Evolutionary conservation across 1,140 invertebrate species (phyloP), one percentile per base, ranked within the genome.

Genomic region (Mizuhopecten yessoensis): DNA sequence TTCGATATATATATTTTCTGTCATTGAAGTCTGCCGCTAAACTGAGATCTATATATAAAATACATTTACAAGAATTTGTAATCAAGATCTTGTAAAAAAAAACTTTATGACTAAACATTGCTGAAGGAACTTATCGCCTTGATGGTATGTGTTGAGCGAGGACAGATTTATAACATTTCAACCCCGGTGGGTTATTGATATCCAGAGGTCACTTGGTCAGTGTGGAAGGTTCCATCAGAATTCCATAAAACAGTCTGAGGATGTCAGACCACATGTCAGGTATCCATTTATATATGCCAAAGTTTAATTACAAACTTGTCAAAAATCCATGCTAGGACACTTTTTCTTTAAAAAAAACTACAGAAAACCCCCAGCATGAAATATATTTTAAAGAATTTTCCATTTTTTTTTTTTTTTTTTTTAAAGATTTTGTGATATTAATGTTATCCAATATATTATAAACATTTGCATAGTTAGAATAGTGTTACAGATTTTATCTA

Each of bases 231-330:
- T 75, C 57, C 15, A n/a, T 17, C n/a, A 87, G 86, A 86, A 11
- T 33, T 33, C 23, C 34, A 39, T 39, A 34, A 42, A 5, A 17
- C 42, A 45, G 33, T 86, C 86, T 39, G 20, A 75, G 34, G 49
- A 87, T 86, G 86, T 86, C 39, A 45, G 34, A n/a, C 39, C 23
- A 3, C 86, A 90, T 87, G 42, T 49, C 86, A 86, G 34, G 87
- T 49, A 87, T 39, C 86, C 87, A 87, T 87, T 20, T n/a, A 86
- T 90, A 45, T 86, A 45, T 87, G 86, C 89, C 49, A 34, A 29
- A 75, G 34, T 89, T 42, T 42, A 33, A 49, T 34, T 89, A 33
- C 57, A 75, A n/a, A 75, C 57, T 5, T 75, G 57, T 75, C 57
- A 75, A 75, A 75, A 75, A 75, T n/a, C 29, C n/a, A 1, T 5